Conservation (phyloP, 2,113 vertebrate species). For the Jaculus jaculus region DNA sequence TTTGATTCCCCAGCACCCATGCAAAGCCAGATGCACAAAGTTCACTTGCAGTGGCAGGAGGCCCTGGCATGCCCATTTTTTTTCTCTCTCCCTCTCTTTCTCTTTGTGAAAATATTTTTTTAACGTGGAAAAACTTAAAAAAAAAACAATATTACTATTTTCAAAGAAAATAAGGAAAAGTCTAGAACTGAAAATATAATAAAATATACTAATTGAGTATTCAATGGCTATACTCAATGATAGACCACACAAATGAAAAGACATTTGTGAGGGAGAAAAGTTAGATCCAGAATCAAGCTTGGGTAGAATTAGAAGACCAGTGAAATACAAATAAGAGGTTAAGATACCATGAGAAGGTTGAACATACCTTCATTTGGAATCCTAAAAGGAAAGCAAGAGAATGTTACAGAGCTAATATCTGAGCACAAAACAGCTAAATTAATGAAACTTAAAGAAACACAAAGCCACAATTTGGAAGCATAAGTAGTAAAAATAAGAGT, state of each 20-base stretch:
- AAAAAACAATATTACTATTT: no score
- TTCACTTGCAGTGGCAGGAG: no score
- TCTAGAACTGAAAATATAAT: no score
- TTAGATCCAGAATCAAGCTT: not conserved
- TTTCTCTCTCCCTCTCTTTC: no score
- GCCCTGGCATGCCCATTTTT: no score
- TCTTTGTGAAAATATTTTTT: no score
- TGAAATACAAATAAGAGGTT: not conserved
- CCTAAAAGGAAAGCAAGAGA: constrained; percentile 13
- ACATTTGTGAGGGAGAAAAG: not conserved
- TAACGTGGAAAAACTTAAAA: not conserved
- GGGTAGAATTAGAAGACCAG: not conserved
- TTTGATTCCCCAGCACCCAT: no score
- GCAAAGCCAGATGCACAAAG: no score
- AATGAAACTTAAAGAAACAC: not conserved
- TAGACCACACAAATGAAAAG: not conserved
- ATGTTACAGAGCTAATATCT: not conserved
- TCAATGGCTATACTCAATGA: not conserved
- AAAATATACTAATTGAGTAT: not conserved
- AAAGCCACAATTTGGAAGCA: not conserved
- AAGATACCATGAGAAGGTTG: not conserved
- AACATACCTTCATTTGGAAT: constrained; percentile 9
- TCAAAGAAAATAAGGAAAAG: no score
- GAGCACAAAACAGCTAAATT: not conserved
- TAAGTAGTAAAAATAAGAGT: not conserved